Percentiles rank a stretch among this genome's conserved stretches.
Evolutionary conservation across 2,888 invertebrate genomes (phyloP).

Genomic region (Diaperis boleti): DNA sequence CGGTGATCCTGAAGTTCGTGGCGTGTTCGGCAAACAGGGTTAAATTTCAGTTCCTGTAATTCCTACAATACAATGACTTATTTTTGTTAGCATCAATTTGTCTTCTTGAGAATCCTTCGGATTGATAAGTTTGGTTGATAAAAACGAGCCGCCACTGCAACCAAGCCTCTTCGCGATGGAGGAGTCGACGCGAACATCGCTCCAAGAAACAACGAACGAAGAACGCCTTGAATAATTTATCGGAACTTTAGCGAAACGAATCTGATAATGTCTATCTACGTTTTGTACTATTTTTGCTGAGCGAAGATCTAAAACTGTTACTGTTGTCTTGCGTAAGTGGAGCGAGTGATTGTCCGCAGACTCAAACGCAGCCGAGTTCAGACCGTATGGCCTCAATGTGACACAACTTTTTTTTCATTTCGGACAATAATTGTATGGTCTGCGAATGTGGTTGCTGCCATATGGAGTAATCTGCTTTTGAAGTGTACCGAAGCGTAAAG

Average conservation of each 20-base stretch:
- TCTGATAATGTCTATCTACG: conserved; percentile 18
- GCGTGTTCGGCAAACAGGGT: too few relatives aligned
- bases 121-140: too few relatives aligned
- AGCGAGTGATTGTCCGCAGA: conserved; percentile 24
- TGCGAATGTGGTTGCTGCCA: background rate
- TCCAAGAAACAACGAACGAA: conserved; percentile 1
- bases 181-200: background rate
- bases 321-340: conserved; percentile 27
- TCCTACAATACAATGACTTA: too few relatives aligned
- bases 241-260: conserved; percentile 25
- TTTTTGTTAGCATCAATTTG: too few relatives aligned
- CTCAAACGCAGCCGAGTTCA: background rate
- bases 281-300: conserved; percentile 5
- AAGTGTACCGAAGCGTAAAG: background rate
- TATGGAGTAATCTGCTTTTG: background rate
- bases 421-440: background rate
- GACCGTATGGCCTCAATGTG: conserved; percentile 21
- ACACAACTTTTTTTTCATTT: conserved; percentile 5
- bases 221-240: conserved; percentile 21
- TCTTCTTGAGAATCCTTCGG: too few relatives aligned
- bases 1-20: too few relatives aligned
- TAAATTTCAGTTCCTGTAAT: too few relatives aligned
- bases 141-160: too few relatives aligned
- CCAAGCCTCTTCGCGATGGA: conserved; percentile 14
- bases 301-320: background rate